Evolutionary conservation across 2,888 invertebrate genomes (phyloP).

Genomic region (Cremastinae sp.): DNA sequence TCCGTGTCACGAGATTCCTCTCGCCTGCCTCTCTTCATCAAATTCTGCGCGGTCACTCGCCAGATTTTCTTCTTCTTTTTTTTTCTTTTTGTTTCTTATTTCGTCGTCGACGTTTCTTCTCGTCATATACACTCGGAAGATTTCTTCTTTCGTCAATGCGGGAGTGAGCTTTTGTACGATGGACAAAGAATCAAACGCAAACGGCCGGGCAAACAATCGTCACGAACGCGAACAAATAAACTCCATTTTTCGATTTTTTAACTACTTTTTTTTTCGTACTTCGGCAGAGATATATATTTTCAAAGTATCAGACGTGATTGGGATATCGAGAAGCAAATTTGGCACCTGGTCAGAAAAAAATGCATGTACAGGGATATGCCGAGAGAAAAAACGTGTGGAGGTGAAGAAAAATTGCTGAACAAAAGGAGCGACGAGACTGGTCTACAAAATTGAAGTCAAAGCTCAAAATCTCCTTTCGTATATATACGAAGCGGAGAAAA

Average conservation of each 20-base stretch:
- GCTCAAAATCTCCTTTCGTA: slow-evolving; percentile 22
- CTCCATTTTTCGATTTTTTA: slow-evolving; percentile 2
- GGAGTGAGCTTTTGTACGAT: slow-evolving; percentile 37
- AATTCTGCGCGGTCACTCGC: slow-evolving; percentile 44
- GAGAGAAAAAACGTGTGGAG: not conserved
- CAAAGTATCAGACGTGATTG: not conserved
- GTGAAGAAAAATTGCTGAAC: not conserved
- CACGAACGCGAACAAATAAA: slow-evolving; percentile 38
- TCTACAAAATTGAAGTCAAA: slow-evolving; percentile 14
- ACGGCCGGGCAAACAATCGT: slow-evolving; percentile 63
- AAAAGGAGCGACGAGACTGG: slow-evolving; percentile 3
- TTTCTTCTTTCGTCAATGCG: slow-evolving; percentile 25
- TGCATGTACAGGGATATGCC: slow-evolving; percentile 1
- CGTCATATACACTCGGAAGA: not conserved
- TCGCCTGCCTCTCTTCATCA: slow-evolving; percentile 18
- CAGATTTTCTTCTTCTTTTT: slow-evolving; percentile 26
- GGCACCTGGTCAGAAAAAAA: too few species aligned
- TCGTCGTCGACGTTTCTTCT: slow-evolving; percentile 43
- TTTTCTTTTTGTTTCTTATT: slow-evolving; percentile 20
- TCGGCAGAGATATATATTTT: not conserved
- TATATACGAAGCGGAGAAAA: not conserved
- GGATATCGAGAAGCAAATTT: too few species aligned
- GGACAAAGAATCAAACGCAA: slow-evolving; percentile 57
- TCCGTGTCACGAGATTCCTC: slow-evolving; percentile 23
- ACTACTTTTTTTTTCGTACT: slow-evolving; percentile 16